Evolutionary conservation across 2,797 vertebrate genomes (phyloP).

Genomic region (Propithecus perrieri): DNA sequence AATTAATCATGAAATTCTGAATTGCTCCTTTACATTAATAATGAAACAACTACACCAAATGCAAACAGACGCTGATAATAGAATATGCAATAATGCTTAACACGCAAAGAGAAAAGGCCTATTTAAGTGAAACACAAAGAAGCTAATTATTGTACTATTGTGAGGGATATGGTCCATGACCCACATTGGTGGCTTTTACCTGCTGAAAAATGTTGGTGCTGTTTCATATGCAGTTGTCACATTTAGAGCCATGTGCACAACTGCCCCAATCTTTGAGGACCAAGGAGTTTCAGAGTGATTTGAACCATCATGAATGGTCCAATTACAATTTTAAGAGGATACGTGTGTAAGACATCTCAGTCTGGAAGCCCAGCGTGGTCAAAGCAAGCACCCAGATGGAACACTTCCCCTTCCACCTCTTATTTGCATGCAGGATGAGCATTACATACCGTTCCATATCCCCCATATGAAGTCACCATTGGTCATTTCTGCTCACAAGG

Average conservation of each 20-base stretch:
- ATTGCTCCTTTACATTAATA: slow-evolving; percentile 85
- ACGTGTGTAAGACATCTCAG: slow-evolving; percentile 36
- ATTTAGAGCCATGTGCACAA: not conserved
- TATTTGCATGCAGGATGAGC: not conserved
- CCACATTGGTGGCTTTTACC: slow-evolving; percentile 51
- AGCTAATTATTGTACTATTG: slow-evolving; percentile 69
- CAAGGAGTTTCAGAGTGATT: not conserved
- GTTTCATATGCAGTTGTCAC: not conserved
- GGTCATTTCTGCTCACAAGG: not conserved
- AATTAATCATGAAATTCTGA: slow-evolving; percentile 84
- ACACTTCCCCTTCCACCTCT: not conserved
- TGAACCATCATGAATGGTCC: not conserved
- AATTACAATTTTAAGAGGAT: not conserved
- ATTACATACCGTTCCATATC: not conserved
- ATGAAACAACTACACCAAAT: slow-evolving; percentile 79
- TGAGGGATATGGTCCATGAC: slow-evolving; percentile 54
- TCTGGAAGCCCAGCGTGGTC: not conserved
- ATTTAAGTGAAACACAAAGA: slow-evolving; percentile 74
- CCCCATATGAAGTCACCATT: not conserved
- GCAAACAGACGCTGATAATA: slow-evolving; percentile 79
- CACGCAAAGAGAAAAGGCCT: slow-evolving; percentile 68
- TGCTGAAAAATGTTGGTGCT: slow-evolving; percentile 20
- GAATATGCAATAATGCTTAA: slow-evolving; percentile 76
- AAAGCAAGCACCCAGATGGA: not conserved
- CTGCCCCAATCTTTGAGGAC: not conserved